Percentiles rank a stretch among this genome's conserved stretches.
These are phyloP conservation scores for Odontomyia ornata DNA, from an alignment of 2,888 invertebrate species.

Conservation along the genomic window DNA sequence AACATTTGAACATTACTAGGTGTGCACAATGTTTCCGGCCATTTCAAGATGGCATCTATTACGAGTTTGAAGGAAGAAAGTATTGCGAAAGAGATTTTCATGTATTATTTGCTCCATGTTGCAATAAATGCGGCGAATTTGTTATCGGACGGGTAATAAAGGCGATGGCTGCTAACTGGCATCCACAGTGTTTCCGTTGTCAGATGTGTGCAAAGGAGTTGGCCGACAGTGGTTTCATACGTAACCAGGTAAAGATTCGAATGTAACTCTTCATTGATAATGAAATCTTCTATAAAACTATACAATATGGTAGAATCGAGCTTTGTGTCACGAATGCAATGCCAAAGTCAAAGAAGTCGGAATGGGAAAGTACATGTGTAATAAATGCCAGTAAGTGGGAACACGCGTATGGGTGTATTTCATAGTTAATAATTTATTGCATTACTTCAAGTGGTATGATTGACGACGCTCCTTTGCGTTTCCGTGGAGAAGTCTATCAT, in stretches of 20 bases:
- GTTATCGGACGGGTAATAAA: constrained; percentile 99
- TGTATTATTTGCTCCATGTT: constrained; percentile 93
- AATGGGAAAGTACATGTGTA: constrained; percentile 95
- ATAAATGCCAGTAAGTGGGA: constrained; percentile 93
- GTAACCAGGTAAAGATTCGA: constrained; percentile 81
- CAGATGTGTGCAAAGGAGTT: constrained; percentile 90
- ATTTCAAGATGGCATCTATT: constrained; percentile 97
- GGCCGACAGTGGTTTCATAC: constrained; percentile 97
- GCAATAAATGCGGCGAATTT: constrained; percentile 89
- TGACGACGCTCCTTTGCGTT: constrained; percentile 89
- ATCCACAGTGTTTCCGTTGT: constrained; percentile 97
- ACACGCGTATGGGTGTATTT: not conserved
- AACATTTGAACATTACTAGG: constrained; percentile 66
- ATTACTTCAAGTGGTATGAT: constrained; percentile 90
- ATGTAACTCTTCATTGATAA: too few species aligned
- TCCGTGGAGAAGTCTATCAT: constrained; percentile 97
- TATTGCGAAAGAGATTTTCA: constrained; percentile 99
- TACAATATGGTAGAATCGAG: constrained; percentile 64
- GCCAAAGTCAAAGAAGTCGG: constrained; percentile 95
- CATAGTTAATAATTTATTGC: too few species aligned
- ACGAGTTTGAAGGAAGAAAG: constrained; percentile 98
- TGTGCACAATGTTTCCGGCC: constrained; percentile 99
- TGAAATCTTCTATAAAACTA: not conserved
- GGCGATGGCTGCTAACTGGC: constrained; percentile 99
- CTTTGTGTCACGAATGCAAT: constrained; percentile 96